Evolutionary conservation across 2,888 invertebrate genomes (phyloP).

Genomic region (Aphodius sticticus): DNA sequence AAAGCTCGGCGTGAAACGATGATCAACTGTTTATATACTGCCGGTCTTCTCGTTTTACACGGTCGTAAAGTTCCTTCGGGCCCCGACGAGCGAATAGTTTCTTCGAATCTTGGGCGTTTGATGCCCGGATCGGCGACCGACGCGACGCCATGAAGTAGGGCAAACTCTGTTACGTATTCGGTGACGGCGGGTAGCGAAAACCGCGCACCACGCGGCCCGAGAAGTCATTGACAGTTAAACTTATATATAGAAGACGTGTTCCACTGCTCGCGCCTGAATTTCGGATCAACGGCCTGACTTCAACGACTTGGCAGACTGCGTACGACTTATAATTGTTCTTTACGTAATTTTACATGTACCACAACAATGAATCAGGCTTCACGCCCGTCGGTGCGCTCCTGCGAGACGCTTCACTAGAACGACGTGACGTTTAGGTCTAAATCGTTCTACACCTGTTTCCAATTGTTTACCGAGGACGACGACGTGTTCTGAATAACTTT

Average conservation of each 20-base stretch:
- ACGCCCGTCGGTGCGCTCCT: neutral
- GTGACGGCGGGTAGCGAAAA: neutral
- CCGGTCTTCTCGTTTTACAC: neutral
- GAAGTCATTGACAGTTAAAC: constrained; percentile 50
- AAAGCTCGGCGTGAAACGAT: neutral
- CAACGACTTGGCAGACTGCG: constrained; percentile 46
- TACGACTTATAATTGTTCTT: constrained; percentile 33
- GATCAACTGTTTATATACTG: constrained; percentile 5
- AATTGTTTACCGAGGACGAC: neutral
- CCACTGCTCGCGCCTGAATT: constrained; percentile 47
- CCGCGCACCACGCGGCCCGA: neutral
- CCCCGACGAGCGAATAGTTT: neutral
- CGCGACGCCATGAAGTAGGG: constrained; percentile 23
- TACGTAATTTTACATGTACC: constrained; percentile 31
- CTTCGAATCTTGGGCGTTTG: neutral
- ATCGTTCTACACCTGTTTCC: constrained; percentile 23
- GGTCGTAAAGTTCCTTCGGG: neutral
- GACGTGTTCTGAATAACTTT: neutral
- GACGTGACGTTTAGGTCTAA: neutral
- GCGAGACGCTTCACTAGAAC: neutral
- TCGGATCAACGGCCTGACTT: constrained; percentile 41
- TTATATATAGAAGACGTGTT: constrained; percentile 51
- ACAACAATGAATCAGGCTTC: constrained; percentile 10
- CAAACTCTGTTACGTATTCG: constrained; percentile 21
- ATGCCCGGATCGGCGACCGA: neutral